Evolutionary conservation across 2,888 invertebrate species (phyloP), one percentile per base, ranked within the genome.

Genomic region (Agonopterix arenella): DNA sequence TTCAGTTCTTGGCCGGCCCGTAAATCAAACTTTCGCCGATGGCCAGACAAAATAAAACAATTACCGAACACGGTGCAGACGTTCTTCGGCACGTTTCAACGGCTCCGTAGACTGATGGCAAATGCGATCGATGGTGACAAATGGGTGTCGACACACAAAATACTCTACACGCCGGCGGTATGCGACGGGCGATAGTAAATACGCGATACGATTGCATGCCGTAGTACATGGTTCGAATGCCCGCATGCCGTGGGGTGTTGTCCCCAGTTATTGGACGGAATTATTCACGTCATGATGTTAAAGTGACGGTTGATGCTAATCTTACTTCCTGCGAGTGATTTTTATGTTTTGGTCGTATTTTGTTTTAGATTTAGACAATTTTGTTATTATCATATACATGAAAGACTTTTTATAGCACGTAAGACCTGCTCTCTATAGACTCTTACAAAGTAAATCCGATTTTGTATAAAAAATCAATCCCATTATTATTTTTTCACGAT

Each of bases 51-150:
- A 68, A 72, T 61, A 69, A 75, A 74, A 68, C 65, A 62, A 64
- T 64, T 61, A 52, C 52, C 55, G 51, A 58, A 61, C 53, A 60
- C 53, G 60, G 50, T 56, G 55, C 62, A 62, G 50, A 58, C 60
- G 59, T 59, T 60, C 59, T 55, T 55, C 55, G 18, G 55, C 56
- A 57, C 58, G 65, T 66, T 62, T 65, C 68, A 63, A 66, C 64
- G 58, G 59, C 55, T 55, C 45, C 56, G 62, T 55, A 60, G 73
- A 69, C 61, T 67, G 68, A 75, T 67, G 68, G 70, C 66, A 58
- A 67, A 66, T 56, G 56, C 70, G 80, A 80, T 81, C 82, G 80
- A 83, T 82, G 73, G 64, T 80, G 81, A 88, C 83, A 84, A 85
- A 88, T 85, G 65, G 70, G 59, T 75, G 80, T 82, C 77, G 76